Base-by-base conservation (phyloP, 2,113 vertebrate genomes). In the Pseudorhombus dupliciocellatus region DNA sequence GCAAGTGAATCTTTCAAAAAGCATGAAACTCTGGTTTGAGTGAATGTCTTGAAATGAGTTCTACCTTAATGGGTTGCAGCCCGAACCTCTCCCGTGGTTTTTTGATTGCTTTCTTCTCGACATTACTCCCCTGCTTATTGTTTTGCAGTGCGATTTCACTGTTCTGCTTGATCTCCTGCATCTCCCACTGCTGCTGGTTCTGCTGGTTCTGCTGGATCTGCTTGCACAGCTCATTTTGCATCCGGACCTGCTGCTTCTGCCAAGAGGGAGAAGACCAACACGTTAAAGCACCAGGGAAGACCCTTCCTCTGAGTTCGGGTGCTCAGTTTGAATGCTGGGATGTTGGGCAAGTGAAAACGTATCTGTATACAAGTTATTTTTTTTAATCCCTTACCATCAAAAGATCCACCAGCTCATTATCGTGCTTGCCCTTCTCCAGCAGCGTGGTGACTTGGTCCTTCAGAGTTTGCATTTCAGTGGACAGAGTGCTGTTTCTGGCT, bases 351-450 rank as follows among this genome's bases (percentile, higher is more conserved):
- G 18, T 44, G 15, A 18, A 16, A 18, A 44, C 40, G 7, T 8
- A 31, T 31, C 4, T 7, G 30, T 31, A 7, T 31, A 8, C 7
- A 31, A 7, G 30, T 37, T 12, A 3, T 18, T 22, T 34, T 14
- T 4, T 57, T 51, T n/a, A 34, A 62, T 25, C 28, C 22, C 87
- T 90, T 79, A 99, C 98, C 96, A 98, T 76, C 57, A 98, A 88
- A 24, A 94, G 92, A 0, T 95, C 93, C 18, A 99, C 89, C 12
- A 98, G 92, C 69, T 98, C 97, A 4, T 98, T 90, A 0, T 98
- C 95, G 0, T 97, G 96, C 63, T 93, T 94, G 2, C 95, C 95
- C 71, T 99, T 99, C 61, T 97, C 95, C 83, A 94, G 73, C 26
- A 99, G 89, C 4, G 93, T 96, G 44, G 81, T 37, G 69, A 96